Evolutionary conservation across 2,888 invertebrate species (phyloP), one percentile per base, ranked within the genome.

Genomic region (Pseudococcus longispinus): DNA sequence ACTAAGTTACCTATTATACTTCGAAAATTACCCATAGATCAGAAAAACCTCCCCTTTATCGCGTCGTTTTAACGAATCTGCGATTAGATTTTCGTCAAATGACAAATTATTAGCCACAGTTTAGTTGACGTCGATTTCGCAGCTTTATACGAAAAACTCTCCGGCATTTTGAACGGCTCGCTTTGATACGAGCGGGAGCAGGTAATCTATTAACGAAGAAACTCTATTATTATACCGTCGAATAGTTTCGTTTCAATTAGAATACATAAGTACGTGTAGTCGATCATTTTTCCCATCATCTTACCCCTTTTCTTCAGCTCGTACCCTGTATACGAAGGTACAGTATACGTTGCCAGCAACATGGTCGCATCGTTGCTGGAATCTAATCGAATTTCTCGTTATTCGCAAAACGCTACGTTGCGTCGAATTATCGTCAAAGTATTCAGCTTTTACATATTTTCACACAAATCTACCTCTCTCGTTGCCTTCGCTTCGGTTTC

Each of bases 391-490:
- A 70, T 70, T 70, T 70, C 70, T 29, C 18, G 70, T 70, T 32
- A 70, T 32, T 70, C 8, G 29, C 15, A 29, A 70, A 70, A 70
- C 70, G 70, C 70, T 70, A 70, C 70, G 70, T 70, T 70, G 29
- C 29, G 70, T 70, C 29, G 70, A 70, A 70, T 70, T 70, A 70
- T 32, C 70, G 29, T 70, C 70, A 70, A 70, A 70, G 70, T 70
- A 70, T 70, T 70, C 70, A 70, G 70, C 70, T 70, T 70, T 29
- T 29, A 70, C 70, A 70, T 70, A 70, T 70, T 70, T 70, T 32
- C 70, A 70, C 70, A 29, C 29, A 70, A 70, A 70, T 70, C 65
- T 15, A 65, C 65, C 29, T 70, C 29, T 6, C 18, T 37, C 37
- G 2, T 9, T n/a, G n/a, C 6, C 20, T 5, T 65, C 6, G 11